Conservation (phyloP, 2,113 vertebrate species). For the rat (Rattus norvegicus) region DNA sequence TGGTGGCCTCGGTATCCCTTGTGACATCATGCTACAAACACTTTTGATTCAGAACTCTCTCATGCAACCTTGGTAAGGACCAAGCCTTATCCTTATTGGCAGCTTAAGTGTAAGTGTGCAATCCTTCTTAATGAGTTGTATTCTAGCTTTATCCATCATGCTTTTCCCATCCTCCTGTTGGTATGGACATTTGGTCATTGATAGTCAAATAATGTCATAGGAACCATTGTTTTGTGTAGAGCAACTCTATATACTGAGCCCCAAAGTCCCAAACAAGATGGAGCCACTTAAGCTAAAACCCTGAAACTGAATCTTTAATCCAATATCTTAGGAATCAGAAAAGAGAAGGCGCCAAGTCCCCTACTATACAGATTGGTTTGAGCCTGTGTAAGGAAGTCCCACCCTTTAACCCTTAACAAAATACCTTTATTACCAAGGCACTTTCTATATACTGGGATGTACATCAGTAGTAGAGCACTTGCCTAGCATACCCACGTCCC, state of each 20-base stretch:
- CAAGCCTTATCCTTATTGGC: background rate
- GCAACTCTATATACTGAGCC: background rate
- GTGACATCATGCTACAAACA: background rate
- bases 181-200: background rate
- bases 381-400: background rate
- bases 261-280: background rate
- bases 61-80: fast-evolving
- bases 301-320: background rate
- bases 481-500: background rate
- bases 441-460: background rate
- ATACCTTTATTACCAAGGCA: background rate
- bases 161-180: background rate
- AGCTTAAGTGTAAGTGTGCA: too few relatives aligned
- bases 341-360: background rate
- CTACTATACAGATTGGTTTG: background rate
- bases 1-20: background rate
- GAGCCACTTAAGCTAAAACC: background rate
- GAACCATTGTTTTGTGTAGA: background rate
- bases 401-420: background rate
- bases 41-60: background rate
- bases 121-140: background rate
- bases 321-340: background rate
- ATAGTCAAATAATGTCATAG: background rate
- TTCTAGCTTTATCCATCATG: background rate
- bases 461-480: too few relatives aligned